Evolutionary conservation across 2,888 invertebrate species (phyloP), one percentile per base, ranked within the genome.

Genomic region (Autographa gamma): DNA sequence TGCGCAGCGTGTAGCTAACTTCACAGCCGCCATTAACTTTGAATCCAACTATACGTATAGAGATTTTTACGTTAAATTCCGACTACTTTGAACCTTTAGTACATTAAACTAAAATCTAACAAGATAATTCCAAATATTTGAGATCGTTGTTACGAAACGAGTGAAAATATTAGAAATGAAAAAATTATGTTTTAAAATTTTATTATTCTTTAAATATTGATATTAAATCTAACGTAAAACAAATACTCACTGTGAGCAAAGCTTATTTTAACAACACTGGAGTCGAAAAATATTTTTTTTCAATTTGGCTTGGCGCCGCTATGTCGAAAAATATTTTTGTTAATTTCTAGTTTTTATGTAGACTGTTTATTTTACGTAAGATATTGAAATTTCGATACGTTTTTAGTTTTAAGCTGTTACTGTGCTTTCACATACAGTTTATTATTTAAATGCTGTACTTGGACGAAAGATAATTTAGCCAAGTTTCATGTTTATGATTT

Each of bases 241-340:
- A 63, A 66, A 69, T 14, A 71, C 76, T 79, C 77, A 77, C 68
- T 66, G 63, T 71, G 77, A 77, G 80, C 65, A 59, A 80, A 77
- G 67, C 80, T 79, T 77, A 77, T 60, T 41, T 54, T 64, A 54
- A 43, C 25, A 69, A 76, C 54, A 79, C 43, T 7, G 60, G 58
- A 6, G 31, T 66, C 58, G 31, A 63, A 79, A 77, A 67, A 79
- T 75, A 79, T 43, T 71, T 74, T 60, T 48, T 14, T 64, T 61
- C 3, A 11, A 19, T 48, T 48, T 14, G 19, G 54, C 19, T 9
- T 13, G 19, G 3, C 4, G 19, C 19, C 54, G 9, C 9, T 8
- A 56, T 56, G 54, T 25, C 54, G 19, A 56, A 56, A 56, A 56
- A 56, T 56, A 56, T 56, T 56, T 18, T 54, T 56, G 11, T 25